A percentile compares a stretch with the other conserved stretches of the same genome.
Conservation (phyloP, 92 coral and sea anemone genomes). For the Phenganax marumi region DNA sequence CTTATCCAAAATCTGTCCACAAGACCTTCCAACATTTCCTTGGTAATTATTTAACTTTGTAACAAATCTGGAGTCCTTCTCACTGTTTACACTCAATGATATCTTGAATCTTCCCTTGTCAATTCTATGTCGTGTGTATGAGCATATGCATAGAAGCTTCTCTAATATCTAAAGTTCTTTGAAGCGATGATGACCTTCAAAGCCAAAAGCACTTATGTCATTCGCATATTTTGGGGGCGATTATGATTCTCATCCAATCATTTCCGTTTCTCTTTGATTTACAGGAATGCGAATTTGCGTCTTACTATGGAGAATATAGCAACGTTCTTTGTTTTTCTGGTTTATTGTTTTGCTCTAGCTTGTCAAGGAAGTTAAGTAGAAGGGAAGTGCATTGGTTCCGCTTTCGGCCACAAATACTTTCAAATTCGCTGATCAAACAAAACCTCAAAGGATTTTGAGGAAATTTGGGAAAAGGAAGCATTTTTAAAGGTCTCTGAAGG, state of each 20-base stretch:
- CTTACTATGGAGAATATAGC: not conserved
- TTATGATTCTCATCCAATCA: not conserved
- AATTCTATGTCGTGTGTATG: too few relatives aligned
- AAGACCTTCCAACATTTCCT: slow-evolving; percentile 9
- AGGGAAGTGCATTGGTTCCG: too few relatives aligned
- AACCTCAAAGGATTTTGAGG: too few relatives aligned
- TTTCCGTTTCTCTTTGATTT: slow-evolving; percentile 13
- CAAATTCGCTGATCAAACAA: too few relatives aligned
- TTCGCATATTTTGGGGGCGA: not conserved
- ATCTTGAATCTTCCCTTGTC: too few relatives aligned
- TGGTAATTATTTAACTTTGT: not conserved
- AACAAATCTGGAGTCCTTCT: not conserved
- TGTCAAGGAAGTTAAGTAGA: not conserved
- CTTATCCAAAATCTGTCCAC: slow-evolving; percentile 27
- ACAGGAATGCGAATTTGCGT: not conserved
- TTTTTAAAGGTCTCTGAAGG: too few relatives aligned
- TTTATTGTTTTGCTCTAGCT: not conserved
- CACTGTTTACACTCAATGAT: not conserved
- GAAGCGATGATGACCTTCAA: not conserved
- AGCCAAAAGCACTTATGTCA: too few relatives aligned
- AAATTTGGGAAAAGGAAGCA: too few relatives aligned
- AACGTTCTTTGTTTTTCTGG: not conserved
- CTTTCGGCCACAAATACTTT: too few relatives aligned
- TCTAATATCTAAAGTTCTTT: slow-evolving; percentile 3
- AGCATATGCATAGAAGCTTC: not conserved